Conservation (phyloP, 2,888 invertebrate species). For the Seira sanloemensis region DNA sequence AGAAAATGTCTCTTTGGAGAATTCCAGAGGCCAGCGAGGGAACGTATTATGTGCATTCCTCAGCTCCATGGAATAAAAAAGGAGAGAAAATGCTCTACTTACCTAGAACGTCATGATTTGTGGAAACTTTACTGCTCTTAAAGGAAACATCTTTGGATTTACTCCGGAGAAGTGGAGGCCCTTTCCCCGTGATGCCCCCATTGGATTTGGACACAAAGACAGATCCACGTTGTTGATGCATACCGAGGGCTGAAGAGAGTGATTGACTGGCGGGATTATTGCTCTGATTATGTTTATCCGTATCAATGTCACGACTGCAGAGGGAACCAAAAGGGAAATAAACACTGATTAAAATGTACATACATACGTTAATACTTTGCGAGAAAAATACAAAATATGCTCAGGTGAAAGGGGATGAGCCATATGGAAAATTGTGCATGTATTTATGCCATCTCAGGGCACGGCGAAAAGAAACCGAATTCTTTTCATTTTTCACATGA, state of each 20-base stretch:
- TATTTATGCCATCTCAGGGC: too few species aligned
- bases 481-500: too few species aligned
- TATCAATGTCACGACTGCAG: conserved; percentile 71
- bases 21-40: too few species aligned
- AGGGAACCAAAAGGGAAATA: too few species aligned
- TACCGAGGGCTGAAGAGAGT: conserved; percentile 2
- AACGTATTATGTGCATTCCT: too few species aligned
- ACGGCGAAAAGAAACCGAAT: too few species aligned
- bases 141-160: conserved; percentile 70
- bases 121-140: conserved; percentile 55
- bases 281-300: conserved; percentile 65
- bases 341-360: neutral
- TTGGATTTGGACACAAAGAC: conserved; percentile 48
- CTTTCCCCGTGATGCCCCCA: conserved; percentile 60
- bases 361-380: too few species aligned
- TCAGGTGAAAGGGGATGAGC: neutral
- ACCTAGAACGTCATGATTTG: conserved; percentile 72
- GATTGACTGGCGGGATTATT: conserved; percentile 60
- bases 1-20: too few species aligned
- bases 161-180: conserved; percentile 66
- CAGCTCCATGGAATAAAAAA: too few species aligned
- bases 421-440: too few species aligned
- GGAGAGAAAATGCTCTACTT: conserved; percentile 16
- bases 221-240: conserved; percentile 43
- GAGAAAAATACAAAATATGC: neutral